Conservation (phyloP, 2,113 vertebrate species). For the Callionymus lyra region DNA sequence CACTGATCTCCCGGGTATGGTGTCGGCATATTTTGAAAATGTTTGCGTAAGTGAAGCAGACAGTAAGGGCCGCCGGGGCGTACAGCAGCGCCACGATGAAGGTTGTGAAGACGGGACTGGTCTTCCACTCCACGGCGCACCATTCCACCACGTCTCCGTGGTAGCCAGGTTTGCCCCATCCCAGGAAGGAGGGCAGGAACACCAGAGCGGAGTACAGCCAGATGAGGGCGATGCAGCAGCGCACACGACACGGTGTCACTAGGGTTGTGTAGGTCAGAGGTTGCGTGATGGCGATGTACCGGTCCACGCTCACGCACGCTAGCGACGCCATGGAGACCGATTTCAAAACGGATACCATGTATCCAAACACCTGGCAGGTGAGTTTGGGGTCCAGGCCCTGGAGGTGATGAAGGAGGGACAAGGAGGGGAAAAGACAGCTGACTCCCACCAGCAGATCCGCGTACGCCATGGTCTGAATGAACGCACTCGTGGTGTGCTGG, state of each 20-base stretch:
- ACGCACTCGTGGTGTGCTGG: constrained; percentile 94
- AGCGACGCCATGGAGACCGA: constrained; percentile 93
- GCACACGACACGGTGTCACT: constrained; percentile 87
- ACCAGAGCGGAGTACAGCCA: constrained; percentile 91
- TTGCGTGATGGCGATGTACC: constrained; percentile 90
- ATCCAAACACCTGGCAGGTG: constrained; percentile 89
- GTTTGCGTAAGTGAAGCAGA: constrained; percentile 96
- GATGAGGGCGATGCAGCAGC: constrained; percentile 84
- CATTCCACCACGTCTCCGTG: constrained; percentile 91
- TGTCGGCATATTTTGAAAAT: constrained; percentile 98
- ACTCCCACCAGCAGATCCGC: constrained; percentile 93
- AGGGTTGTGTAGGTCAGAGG: constrained; percentile 85
- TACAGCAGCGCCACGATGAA: constrained; percentile 90
- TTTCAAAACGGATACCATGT: constrained; percentile 92
- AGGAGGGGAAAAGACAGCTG: constrained; percentile 91
- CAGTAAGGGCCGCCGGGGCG: constrained; percentile 82
- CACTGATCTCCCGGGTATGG: constrained; percentile 91
- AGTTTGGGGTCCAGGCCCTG: constrained; percentile 77
- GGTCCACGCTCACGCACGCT: constrained; percentile 92
- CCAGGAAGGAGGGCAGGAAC: constrained; percentile 88
- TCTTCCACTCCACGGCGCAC: constrained; percentile 84
- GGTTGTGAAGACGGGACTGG: constrained; percentile 80
- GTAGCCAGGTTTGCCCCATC: constrained; percentile 96
- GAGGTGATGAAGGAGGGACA: constrained; percentile 83
- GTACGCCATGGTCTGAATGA: constrained; percentile 98